Percentiles rank a stretch among this genome's conserved stretches.
These are phyloP conservation scores for Crocodylus rhombifer DNA, from an alignment of 2,797 vertebrate genomes.

Conservation along the genomic window DNA sequence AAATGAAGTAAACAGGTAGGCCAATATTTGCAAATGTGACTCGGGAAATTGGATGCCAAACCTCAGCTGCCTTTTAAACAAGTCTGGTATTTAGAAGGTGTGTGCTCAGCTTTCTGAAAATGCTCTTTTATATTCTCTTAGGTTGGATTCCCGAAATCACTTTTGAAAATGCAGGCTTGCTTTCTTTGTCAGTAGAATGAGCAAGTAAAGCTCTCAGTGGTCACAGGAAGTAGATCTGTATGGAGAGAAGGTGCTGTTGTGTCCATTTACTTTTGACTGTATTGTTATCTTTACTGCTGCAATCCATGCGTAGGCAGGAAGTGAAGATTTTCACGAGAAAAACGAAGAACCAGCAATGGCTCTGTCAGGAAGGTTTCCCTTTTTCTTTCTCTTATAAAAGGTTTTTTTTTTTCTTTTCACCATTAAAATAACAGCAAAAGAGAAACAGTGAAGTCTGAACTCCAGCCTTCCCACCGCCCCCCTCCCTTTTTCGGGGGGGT, in stretches of 20 bases:
- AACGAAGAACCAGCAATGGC: not conserved
- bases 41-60: not conserved
- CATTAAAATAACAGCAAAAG: not conserved
- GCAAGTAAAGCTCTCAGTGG: not conserved
- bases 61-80: not conserved
- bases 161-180: not conserved
- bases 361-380: not conserved
- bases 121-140: slow-evolving; percentile 18
- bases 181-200: not conserved
- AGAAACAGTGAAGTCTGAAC: not conserved
- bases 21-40: not conserved
- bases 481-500: too few relatives aligned
- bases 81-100: not conserved
- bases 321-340: not conserved
- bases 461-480: too few relatives aligned
- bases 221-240: not conserved
- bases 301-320: not conserved
- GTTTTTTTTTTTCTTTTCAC: not conserved
- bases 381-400: not conserved
- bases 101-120: not conserved
- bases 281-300: not conserved
- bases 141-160: slow-evolving; percentile 9
- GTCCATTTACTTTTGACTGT: not conserved
- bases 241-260: not conserved
- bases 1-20: accelerated